Base-by-base conservation (phyloP, 2,113 vertebrate species). In the Pholis gunnellus region DNA sequence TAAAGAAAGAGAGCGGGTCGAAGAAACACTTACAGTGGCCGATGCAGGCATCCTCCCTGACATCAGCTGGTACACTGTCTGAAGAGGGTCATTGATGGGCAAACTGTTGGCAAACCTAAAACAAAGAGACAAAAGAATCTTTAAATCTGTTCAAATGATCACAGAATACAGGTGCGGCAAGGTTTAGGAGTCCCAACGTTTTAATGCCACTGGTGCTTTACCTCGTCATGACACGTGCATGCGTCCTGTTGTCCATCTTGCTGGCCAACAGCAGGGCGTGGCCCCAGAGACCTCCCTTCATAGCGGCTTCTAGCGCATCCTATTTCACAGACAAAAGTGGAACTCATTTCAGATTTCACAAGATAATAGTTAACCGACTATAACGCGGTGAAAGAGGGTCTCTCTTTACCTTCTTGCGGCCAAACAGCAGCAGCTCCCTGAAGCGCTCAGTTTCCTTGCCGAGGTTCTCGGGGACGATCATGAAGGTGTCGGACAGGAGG, bases 11-110 rank as follows among this genome's bases (percentile, higher is more conserved):
- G 20, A 52, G 11, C 7, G 46, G 14, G 3, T 2, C 0, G 1
- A 46, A 52, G 29, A 11, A 50, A 7, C 8, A 84, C 96, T 94
- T 89, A 99, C 98, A 72, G 96, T 99, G 81, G 98, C 97, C 0
- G 98, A 97, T 1, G 98, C 98, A 3, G 98, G 98, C 97, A 99
- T 99, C 83, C 98, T 95, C 20, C 98, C 98, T 2, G 98, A 99
- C 97, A 99, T 97, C 81, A 99, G 96, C 93, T 99, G 98, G 92
- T 99, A 99, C 66, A 99, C 97, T 0, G 98, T 99, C 95, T 99
- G 98, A 56, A 99, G 94, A 46, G 98, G 98, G 76, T 99, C 98
- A 15, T 99, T 99, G 93, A 99, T 98, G 0, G 98, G 98, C 74
- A 99, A 96, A 71, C 98, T 99, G 94, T 99, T 99, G 92, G 98